Base-by-base conservation (phyloP, 2,113 vertebrate species). In the Tachycineta bicolor region DNA sequence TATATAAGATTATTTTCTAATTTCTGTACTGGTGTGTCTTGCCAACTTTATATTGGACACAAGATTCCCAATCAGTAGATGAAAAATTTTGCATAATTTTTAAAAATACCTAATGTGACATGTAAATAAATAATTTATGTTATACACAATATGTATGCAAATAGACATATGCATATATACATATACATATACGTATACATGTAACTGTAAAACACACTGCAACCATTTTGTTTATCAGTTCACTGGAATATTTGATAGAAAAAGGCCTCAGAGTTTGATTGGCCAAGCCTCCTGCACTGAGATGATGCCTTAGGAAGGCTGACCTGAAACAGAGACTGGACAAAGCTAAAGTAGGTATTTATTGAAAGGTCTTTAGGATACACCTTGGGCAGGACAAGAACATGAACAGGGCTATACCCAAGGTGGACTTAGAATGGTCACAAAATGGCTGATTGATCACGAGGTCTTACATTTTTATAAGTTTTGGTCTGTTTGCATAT, bases 181-280 rank as follows among this genome's bases (percentile, higher is more conserved):
- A 37, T 4, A 33, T 37, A 22, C 1, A 25, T 4, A 33, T 37
- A 22, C 1, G 7, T 59, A 59, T 3, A 26, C 1, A 25, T 8
- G 3, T 21, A 83, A 29, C 11, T 64, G 16, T n/a, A 68, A 91
- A 94, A 64, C 19, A 62, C 21, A 41, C 10, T 19, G 5, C 2
- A 88, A 83, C 88, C 64, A 64, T 56, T 83, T 76, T 62, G 11
- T 65, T 65, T 78, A 52, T 55, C 13, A 58, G 2, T 67, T 90
- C 14, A 47, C 12, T 76, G 7, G 14, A 22, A 43, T 9, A 4
- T 46, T n/a, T 62, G 37, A 55, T 31, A 83, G 50, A 50, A 89
- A 77, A 80, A 67, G 4, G 9, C 9, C 87, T 79, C 52, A 89
- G 25, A 68, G 4, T 34, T 24, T 71, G 10, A 11, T 84, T 81